Percentiles rank a stretch among this genome's conserved stretches.
Conservation (phyloP, 2,113 vertebrate species). For the Cariama cristata region DNA sequence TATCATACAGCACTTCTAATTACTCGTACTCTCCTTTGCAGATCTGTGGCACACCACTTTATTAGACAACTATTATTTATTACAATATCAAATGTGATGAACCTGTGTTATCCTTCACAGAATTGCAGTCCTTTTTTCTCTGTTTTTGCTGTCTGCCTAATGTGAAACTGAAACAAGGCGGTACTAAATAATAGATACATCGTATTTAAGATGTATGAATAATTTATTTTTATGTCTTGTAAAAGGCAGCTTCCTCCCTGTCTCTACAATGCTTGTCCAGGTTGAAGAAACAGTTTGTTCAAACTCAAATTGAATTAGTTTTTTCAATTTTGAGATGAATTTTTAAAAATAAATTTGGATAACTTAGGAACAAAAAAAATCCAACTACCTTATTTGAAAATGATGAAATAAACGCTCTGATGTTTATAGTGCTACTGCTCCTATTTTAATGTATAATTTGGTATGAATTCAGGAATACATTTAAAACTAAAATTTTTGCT, state of each 20-base stretch:
- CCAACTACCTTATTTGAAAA: neutral
- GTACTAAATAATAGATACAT: slow-evolving; percentile 52
- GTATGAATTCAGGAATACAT: neutral
- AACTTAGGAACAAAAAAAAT: neutral
- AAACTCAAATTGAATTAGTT: neutral
- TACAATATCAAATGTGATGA: neutral
- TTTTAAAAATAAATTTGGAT: neutral
- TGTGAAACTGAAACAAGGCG: neutral
- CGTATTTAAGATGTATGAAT: slow-evolving; percentile 35
- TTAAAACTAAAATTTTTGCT: neutral
- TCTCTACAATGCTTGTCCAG: neutral
- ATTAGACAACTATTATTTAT: neutral
- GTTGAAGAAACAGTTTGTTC: slow-evolving; percentile 24
- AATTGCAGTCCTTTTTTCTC: neutral
- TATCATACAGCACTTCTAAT: neutral
- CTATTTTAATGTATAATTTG: neutral
- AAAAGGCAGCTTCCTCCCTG: neutral
- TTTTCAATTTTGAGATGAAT: neutral
- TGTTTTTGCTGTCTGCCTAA: neutral
- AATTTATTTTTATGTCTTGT: slow-evolving; percentile 48
- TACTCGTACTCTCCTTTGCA: neutral
- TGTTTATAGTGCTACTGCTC: neutral
- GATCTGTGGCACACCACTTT: neutral
- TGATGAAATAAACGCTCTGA: neutral
- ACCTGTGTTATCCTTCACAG: neutral